These are phyloP conservation scores for Cryptus viduatorius DNA, from an alignment of 2,888 invertebrate genomes.

Conservation along the genomic window DNA sequence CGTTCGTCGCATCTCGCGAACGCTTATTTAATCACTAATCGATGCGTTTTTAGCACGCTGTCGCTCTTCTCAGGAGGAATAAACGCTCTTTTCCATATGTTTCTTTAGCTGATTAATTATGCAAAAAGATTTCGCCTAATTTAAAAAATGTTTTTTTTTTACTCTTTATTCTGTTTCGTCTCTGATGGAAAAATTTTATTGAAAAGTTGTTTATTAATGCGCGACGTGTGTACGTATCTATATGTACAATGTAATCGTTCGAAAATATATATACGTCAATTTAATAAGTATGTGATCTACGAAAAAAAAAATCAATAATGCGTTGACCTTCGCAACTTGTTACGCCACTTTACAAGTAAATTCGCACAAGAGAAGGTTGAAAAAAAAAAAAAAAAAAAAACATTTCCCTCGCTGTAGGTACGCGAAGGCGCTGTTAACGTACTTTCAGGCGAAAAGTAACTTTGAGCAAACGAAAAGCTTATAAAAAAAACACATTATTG, in stretches of 20 bases:
- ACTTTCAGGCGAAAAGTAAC: constrained; percentile 36
- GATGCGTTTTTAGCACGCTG: constrained; percentile 53
- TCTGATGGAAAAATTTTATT: constrained; percentile 46
- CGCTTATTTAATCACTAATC: constrained; percentile 32
- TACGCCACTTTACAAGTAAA: constrained; percentile 40
- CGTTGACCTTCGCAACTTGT: constrained; percentile 43
- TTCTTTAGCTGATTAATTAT: constrained; percentile 15
- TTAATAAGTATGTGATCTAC: constrained; percentile 54
- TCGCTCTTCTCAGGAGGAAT: constrained; percentile 47
- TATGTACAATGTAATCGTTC: constrained; percentile 62
- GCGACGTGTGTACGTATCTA: constrained; percentile 58
- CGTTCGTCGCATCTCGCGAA: constrained; percentile 34
- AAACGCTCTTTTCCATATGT: constrained; percentile 34
- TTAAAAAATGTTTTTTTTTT: constrained; percentile 15
- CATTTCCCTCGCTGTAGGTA: constrained; percentile 23
- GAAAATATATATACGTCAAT: constrained; percentile 53
- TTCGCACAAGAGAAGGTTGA: constrained; percentile 15
- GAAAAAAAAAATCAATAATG: constrained; percentile 45
- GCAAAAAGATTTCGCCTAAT: constrained; percentile 33
- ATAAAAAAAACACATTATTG: constrained; percentile 33
- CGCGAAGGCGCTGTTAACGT: constrained; percentile 35
- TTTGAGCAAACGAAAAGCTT: constrained; percentile 65
- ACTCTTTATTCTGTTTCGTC: background rate
- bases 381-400: constrained; percentile 23
- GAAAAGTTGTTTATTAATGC: constrained; percentile 48